Evolutionary conservation across 1,140 invertebrate genomes (phyloP).

Genomic region (Trichonephila inaurata): DNA sequence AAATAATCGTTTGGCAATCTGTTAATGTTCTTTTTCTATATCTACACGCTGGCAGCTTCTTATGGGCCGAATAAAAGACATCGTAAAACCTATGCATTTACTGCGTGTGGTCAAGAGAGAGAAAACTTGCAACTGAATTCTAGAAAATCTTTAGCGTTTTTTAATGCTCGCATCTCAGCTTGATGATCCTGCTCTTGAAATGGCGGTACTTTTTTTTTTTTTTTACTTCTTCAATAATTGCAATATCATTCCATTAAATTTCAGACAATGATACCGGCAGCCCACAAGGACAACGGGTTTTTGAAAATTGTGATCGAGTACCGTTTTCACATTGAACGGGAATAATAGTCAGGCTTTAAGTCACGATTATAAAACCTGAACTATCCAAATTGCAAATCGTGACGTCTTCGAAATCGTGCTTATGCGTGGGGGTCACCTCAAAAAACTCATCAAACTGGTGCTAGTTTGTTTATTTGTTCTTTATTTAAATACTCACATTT

Average conservation of each 20-base stretch:
- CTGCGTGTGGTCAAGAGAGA: not conserved
- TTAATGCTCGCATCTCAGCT: not conserved
- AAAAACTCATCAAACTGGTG: constrained; percentile 58
- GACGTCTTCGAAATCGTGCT: constrained; percentile 28
- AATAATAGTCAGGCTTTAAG: not conserved
- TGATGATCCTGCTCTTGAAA: not conserved
- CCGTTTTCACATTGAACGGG: not conserved
- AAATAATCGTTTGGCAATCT: not conserved
- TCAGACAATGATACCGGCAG: constrained; percentile 33
- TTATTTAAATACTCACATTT: constrained; percentile 30
- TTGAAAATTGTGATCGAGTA: constrained; percentile 15
- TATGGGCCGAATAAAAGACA: not conserved
- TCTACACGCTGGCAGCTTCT: not conserved
- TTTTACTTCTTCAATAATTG: constrained; percentile 5
- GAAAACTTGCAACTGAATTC: not conserved
- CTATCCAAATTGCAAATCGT: constrained; percentile 30
- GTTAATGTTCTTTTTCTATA: not conserved
- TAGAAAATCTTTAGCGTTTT: not conserved
- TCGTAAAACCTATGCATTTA: not conserved
- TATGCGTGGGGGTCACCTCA: constrained; percentile 61
- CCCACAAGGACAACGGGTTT: constrained; percentile 32
- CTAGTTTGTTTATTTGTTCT: constrained; percentile 45
- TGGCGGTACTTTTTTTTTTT: not conserved
- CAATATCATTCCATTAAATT: constrained; percentile 33
- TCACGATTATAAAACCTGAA: constrained; percentile 40